These are phyloP conservation scores for Nixonia krombeini DNA, from an alignment of 1,140 invertebrate genomes.

Conservation along the genomic window DNA sequence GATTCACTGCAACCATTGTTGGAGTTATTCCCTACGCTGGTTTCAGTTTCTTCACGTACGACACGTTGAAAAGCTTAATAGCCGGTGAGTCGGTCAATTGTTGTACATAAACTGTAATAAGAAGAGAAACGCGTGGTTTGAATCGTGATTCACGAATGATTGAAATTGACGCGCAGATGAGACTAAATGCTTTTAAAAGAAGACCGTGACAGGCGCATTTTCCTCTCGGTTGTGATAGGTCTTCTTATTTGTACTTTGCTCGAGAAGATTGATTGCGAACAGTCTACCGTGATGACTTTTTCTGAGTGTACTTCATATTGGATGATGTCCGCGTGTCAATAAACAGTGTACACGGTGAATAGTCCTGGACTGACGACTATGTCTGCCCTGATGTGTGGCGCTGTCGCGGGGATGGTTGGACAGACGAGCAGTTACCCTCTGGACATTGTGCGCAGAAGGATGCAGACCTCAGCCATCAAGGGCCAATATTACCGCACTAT, in stretches of 20 bases:
- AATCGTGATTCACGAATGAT: constrained; percentile 30
- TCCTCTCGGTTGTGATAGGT: constrained; percentile 57
- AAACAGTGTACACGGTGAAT: constrained; percentile 63
- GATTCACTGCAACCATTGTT: constrained; percentile 90
- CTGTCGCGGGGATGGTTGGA: constrained; percentile 92
- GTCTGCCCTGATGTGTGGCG: constrained; percentile 86
- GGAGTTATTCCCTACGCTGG: constrained; percentile 98
- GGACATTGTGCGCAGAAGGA: constrained; percentile 90
- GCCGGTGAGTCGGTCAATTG: constrained; percentile 74
- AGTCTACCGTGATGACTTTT: constrained; percentile 58
- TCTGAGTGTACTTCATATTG: constrained; percentile 63
- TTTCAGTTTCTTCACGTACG: constrained; percentile 97
- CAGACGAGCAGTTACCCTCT: constrained; percentile 96
- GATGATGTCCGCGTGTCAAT: constrained; percentile 63
- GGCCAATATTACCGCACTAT: constrained; percentile 78
- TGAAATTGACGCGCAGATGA: constrained; percentile 17
- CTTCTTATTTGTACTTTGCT: constrained; percentile 57
- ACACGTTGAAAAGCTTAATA: constrained; percentile 89
- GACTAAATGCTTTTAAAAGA: constrained; percentile 25
- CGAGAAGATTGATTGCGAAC: constrained; percentile 52
- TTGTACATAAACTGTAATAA: not conserved
- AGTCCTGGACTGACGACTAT: constrained; percentile 70
- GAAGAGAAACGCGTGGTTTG: not conserved
- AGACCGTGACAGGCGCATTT: constrained; percentile 58
- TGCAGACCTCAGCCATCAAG: constrained; percentile 82